A percentile compares a stretch with the other conserved stretches of the same genome.
phyloP scores from a whole-genome alignment of 1,140 invertebrate species.

The Aphaenogaster ashmeadi region DNA sequence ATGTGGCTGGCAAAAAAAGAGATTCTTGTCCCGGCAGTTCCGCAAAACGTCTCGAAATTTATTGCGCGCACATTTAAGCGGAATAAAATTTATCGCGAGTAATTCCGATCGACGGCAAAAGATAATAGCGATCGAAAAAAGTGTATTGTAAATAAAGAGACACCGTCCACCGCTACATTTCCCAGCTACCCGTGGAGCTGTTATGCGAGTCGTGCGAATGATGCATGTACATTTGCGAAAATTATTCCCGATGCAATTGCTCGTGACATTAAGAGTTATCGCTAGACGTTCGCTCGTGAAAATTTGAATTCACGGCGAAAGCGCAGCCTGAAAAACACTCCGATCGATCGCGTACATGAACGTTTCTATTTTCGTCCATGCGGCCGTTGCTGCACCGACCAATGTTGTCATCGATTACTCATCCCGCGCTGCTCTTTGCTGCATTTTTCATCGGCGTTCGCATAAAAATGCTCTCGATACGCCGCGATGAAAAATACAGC shows the following conservation, averaged over 20 bases:
- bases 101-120: not conserved
- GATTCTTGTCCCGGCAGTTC: not conserved
- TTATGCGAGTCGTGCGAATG: not conserved
- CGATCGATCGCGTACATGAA: constrained; percentile 68
- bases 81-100: not conserved
- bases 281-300: constrained; percentile 43
- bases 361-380: constrained; percentile 73
- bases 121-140: not conserved
- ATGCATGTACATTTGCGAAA: not conserved
- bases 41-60: not conserved
- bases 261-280: constrained; percentile 17
- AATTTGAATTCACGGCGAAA: constrained; percentile 50
- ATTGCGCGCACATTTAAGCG: not conserved
- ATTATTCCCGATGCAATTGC: constrained; percentile 14
- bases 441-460: constrained; percentile 27
- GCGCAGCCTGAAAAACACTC: constrained; percentile 65
- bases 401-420: constrained; percentile 64
- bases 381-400: constrained; percentile 66
- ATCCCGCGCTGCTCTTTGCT: constrained; percentile 41
- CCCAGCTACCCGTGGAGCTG: not conserved
- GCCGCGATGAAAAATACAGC: constrained; percentile 19
- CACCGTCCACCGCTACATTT: not conserved
- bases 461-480: constrained; percentile 41
- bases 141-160: not conserved
- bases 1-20: not conserved